Base-by-base conservation (phyloP, 2,888 invertebrate genomes). In the Amblyjoppa fuscipennis region DNA sequence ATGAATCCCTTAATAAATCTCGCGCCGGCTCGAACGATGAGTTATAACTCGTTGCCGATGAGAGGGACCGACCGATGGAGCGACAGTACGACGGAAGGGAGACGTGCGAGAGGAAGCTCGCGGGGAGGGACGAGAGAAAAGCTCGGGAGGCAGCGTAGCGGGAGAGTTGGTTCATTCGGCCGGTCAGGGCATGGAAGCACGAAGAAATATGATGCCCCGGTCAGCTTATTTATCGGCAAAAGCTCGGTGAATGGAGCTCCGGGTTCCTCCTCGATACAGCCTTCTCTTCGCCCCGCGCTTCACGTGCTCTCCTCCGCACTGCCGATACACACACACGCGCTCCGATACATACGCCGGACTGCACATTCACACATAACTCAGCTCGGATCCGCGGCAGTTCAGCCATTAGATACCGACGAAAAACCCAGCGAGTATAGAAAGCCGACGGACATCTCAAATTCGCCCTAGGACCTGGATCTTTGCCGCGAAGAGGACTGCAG, bases 1-100 rank as follows among this genome's bases (percentile, higher is more conserved):
- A 91, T 91, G 90, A 90, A 91, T 89, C 88, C 88, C 71, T 85
- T 87, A 88, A 90, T 91, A 91, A 90, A 91, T 91, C 91, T 88
- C 75, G 81, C 66, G 78, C 53, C 53, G 76, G 28, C 31, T 53
- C 73, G 66, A 85, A 86, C 74, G 90, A 88, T 88, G 89, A 89
- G 84, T 88, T 87, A 88, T 83, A 83, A 81, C 77, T 64, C 77
- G 83, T 41, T 66, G 41, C 68, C 56, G 68, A 77, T 49, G 56
- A 80, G 77, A 61, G 76, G 64, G 73, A 66, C 66, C 16, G 79
- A 83, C 25, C 49, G 69, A 80, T 73, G 51, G 68, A 59, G 77
- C 71, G 78, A 51, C 34, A 20, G 59, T 68, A 9, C 51, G 66
- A 16, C 28, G 16, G 56, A 53, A 31, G 41, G 59, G 49, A 31